A percentile compares a stretch with the other conserved stretches of the same genome.
Conservation (phyloP, 2,888 invertebrate species). For the Limnephilus marmoratus region DNA sequence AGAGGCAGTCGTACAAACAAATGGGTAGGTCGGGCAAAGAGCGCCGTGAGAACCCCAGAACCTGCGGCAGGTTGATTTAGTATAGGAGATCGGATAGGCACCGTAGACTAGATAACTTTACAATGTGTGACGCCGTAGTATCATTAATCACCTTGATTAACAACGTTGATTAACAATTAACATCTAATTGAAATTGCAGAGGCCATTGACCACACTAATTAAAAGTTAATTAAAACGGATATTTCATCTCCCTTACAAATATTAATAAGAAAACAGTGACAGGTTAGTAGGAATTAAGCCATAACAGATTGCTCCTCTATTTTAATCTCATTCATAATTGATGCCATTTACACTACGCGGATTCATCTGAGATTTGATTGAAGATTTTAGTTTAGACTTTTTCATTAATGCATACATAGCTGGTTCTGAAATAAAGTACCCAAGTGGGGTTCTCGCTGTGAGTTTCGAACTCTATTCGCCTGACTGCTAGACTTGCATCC, state of each 20-base stretch:
- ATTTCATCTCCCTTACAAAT: not conserved
- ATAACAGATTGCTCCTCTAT: not conserved
- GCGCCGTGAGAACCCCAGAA: not conserved
- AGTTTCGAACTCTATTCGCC: no score
- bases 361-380: not conserved
- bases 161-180: not conserved
- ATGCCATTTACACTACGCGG: no score
- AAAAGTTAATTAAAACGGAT: not conserved
- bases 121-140: not conserved
- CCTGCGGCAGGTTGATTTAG: not conserved
- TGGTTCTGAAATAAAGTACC: no score
- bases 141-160: not conserved
- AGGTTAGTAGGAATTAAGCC: not conserved
- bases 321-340: not conserved
- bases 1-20: not conserved
- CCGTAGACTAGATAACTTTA: not conserved
- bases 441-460: no score
- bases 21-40: not conserved
- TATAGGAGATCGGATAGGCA: not conserved
- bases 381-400: not conserved
- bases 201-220: not conserved
- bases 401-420: no score
- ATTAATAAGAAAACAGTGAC: not conserved
- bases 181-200: not conserved
- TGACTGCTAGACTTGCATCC: not conserved